A percentile compares a stretch with the other conserved stretches of the same genome.
Evolutionary conservation across 2,888 invertebrate species (phyloP).

Genomic region (Drosophila maculinotata): DNA sequence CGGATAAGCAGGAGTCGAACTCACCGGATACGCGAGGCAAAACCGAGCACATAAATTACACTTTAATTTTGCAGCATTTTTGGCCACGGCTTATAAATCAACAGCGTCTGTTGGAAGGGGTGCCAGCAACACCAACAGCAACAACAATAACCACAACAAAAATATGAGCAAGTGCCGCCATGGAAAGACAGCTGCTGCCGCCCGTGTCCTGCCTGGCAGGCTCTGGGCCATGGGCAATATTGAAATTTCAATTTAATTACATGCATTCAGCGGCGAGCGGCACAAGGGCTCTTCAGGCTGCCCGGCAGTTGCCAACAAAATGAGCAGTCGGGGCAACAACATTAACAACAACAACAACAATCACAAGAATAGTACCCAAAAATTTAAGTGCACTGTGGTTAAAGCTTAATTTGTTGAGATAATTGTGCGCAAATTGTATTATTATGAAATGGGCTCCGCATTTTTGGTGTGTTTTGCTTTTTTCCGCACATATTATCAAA

Average conservation of each 20-base stretch:
- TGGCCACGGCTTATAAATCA: constrained; percentile 84
- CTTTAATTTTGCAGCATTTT: constrained; percentile 83
- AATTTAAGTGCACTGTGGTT: constrained; percentile 54
- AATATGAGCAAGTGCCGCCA: constrained; percentile 53
- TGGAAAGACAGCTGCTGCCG: constrained; percentile 55
- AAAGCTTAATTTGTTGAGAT: constrained; percentile 78
- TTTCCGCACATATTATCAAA: constrained; percentile 67
- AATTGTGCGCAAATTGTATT: constrained; percentile 76
- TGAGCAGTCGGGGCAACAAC: constrained; percentile 38
- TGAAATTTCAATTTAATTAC: constrained; percentile 81
- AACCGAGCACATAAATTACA: constrained; percentile 82
- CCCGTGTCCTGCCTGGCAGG: constrained; percentile 3
- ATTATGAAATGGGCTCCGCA: constrained; percentile 71
- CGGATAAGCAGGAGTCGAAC: constrained; percentile 66
- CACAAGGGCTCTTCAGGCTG: constrained; percentile 18
- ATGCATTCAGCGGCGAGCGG: constrained; percentile 63
- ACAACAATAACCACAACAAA: constrained; percentile 22
- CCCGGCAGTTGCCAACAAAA: constrained; percentile 45
- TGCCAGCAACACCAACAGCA: constrained; percentile 3
- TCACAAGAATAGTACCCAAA: constrained; percentile 12
- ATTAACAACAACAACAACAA: constrained; percentile 16
- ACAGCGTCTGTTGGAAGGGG: constrained; percentile 46
- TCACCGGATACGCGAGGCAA: constrained; percentile 47
- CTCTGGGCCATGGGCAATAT: constrained; percentile 65
- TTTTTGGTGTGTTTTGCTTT: constrained; percentile 32